Percentiles rank a stretch among this genome's conserved stretches.
phyloP scores from a whole-genome alignment of 2,797 vertebrate species.

The Tapera naevia region DNA sequence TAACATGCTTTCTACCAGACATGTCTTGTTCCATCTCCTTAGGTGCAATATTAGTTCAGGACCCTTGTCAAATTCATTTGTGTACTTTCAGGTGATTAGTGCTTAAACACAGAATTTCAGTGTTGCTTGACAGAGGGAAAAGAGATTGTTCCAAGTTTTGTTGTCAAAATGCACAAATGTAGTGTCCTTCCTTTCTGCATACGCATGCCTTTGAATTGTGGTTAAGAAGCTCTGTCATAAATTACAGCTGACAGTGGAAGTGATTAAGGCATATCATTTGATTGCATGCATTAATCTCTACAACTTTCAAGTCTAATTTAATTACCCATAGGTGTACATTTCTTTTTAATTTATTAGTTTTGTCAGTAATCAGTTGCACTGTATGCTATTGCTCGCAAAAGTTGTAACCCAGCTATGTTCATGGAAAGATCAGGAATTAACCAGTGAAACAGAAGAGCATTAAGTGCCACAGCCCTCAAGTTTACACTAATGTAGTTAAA shows the following conservation, averaged over 20 bases:
- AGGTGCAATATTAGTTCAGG: not conserved
- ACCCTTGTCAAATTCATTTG: not conserved
- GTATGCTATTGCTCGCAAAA: constrained; percentile 3
- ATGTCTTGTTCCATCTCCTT: not conserved
- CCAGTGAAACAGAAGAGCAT: not conserved
- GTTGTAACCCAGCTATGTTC: not conserved
- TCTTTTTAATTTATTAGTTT: constrained; percentile 68
- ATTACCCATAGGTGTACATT: constrained; percentile 59
- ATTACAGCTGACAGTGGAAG: constrained; percentile 64
- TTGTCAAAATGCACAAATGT: not conserved
- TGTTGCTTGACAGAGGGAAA: not conserved
- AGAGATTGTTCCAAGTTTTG: not conserved
- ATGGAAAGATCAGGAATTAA: not conserved
- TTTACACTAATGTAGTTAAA: not conserved
- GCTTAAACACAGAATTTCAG: not conserved
- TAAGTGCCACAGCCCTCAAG: not conserved
- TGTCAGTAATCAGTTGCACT: constrained; percentile 49
- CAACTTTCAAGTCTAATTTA: constrained; percentile 65
- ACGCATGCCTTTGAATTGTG: not conserved
- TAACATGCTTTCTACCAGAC: not conserved
- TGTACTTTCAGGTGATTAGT: not conserved
- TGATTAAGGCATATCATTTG: constrained; percentile 66
- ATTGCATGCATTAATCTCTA: constrained; percentile 70
- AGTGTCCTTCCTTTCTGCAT: not conserved
- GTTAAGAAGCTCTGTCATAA: constrained; percentile 42